A percentile compares a stretch with the other conserved stretches of the same genome.
Evolutionary conservation across 2,113 vertebrate species (phyloP).

Genomic region (Rhinolophus ferrumequinum): DNA sequence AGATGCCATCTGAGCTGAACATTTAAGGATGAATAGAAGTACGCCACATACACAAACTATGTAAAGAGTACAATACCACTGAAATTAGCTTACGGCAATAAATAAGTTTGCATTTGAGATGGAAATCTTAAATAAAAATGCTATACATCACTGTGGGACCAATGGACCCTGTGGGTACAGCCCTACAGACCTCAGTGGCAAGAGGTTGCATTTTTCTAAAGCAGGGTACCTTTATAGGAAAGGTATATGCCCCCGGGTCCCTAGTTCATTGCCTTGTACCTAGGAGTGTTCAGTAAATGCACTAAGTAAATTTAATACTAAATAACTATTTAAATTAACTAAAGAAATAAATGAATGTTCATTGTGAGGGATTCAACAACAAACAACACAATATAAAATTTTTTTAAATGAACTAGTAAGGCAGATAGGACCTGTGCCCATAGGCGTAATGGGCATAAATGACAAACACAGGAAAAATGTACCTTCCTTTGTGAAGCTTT

Average conservation of each 20-base stretch:
- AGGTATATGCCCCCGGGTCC: neutral
- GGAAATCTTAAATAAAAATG: neutral
- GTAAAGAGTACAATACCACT: neutral
- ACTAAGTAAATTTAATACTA: neutral
- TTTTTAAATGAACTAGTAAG: neutral
- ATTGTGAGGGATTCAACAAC: constrained; percentile 1
- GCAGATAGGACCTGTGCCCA: neutral
- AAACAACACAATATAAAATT: neutral
- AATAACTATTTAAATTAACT: neutral
- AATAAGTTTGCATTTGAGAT: neutral
- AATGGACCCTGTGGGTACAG: neutral
- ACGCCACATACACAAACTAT: neutral
- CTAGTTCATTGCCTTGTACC: neutral
- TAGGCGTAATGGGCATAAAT: neutral
- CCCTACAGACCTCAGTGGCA: neutral
- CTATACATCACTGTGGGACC: neutral
- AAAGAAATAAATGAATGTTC: neutral
- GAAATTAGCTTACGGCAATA: neutral
- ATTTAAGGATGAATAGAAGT: neutral
- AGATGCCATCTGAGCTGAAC: neutral
- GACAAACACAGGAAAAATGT: neutral
- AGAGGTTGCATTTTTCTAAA: neutral
- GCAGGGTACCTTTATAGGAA: neutral
- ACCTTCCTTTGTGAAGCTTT: neutral
- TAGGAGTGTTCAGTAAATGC: neutral